Base-by-base conservation (phyloP, 2,113 vertebrate species). In the Petromus typicus region DNA sequence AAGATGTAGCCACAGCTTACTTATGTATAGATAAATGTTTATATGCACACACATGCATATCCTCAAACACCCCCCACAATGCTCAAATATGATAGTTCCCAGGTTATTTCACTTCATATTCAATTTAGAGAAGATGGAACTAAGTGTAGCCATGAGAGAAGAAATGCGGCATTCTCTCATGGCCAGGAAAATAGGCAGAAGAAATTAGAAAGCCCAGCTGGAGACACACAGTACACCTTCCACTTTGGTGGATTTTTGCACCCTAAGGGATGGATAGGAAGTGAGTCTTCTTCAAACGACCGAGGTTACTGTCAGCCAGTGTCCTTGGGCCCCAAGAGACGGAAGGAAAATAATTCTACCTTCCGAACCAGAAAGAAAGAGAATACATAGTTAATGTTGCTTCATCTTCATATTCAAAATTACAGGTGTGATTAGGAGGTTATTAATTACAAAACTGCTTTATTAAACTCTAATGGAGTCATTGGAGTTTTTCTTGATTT, bases 381-480 rank as follows among this genome's bases (percentile, higher is more conserved):
- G 7, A 93, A 54, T 2, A 86, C 16, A 45, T 4, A 76, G n/a
- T 67, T 69, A 92, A 84, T 56, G 9, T 89, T 93, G 54, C 89
- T 94, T 97, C 43, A 89, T 97, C 14, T 96, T 98, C 91, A 94
- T 96, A 92, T 79, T 84, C 89, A 45, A 96, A 98, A 96, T 97
- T 95, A 96, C 90, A 98, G 97, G 97, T 93, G 5, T 91, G 96
- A 98, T 75, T 89, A 83, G 92, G 94, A 89, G 95, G 93, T 96
- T 97, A 97, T 95, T 97, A 97, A 97, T 95, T 96, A 92, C 96
- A 96, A 98, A 96, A 97, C 84, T 96, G 95, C 95, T 69, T 98
- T 96, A 97, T 96, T 97, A 96, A 94, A 90, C 56, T 20, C 82
- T 91, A 95, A 95, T 75, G 37, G n/a, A 93, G 76, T 20, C 73